Evolutionary conservation across 2,113 vertebrate genomes (phyloP).

Genomic region (Parus major): DNA sequence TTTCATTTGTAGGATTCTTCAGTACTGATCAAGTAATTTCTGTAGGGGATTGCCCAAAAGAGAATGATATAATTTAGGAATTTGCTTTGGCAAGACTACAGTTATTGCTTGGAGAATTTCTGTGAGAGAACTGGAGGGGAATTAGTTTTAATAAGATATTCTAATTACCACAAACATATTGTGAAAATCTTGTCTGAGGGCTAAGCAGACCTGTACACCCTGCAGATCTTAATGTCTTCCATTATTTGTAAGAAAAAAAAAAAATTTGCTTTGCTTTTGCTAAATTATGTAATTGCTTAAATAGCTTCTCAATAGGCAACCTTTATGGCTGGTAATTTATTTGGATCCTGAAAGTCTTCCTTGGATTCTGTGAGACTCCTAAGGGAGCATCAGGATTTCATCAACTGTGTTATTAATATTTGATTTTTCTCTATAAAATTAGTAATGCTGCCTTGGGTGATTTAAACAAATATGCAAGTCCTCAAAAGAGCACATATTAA

Average conservation of each 20-base stretch:
- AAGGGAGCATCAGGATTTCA: not conserved
- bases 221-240: not conserved
- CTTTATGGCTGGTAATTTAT: not conserved
- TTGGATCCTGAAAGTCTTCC: not conserved
- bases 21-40: not conserved
- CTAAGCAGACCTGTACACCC: not conserved
- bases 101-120: not conserved
- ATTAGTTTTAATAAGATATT: constrained; percentile 15
- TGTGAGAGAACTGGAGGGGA: not conserved
- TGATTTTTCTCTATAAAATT: not conserved
- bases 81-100: not conserved
- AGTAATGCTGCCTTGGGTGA: not conserved
- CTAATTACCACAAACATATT: not conserved
- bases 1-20: not conserved
- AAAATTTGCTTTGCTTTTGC: not conserved
- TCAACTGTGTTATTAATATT: not conserved
- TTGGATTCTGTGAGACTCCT: not conserved
- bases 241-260: not conserved
- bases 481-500: not conserved
- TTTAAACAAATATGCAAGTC: not conserved
- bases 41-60: not conserved
- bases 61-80: not conserved
- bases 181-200: not conserved
- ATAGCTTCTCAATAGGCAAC: not conserved
- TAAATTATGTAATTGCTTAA: not conserved